Base-by-base conservation (phyloP, 2,888 invertebrate species). In the Ypsolopha scabrella region DNA sequence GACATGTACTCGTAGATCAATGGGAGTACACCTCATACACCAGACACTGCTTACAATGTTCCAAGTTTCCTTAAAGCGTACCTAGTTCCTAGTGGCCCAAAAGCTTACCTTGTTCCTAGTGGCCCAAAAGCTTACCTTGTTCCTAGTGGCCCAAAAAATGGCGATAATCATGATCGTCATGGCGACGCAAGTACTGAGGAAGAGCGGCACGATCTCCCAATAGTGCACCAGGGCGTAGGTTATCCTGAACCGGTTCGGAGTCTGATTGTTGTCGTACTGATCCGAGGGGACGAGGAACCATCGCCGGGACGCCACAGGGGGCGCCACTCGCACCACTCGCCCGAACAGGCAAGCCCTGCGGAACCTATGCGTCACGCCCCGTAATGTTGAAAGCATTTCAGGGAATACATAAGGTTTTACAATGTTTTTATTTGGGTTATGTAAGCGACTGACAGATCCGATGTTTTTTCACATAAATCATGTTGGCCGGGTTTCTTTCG, bases 151-250 rank as follows among this genome's bases (percentile, higher is more conserved):
- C 70, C 67, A 79, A 1, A 61, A 41, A n/a, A 76, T 64, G 2
- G 69, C 48, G 0, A 43, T 9, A 2, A 64, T 37, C 56, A 71
- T 6, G 0, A 77, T 0, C 0, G 34, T 0, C 0, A 79, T 6
- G 0, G 68, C 57, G 4, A 67, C 33, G 7, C 49, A 52, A 0
- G 75, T 76, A 1, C 58, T 51, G 0, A 70, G 0, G 44, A 81
- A 64, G 36, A 85, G 54, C 0, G 85, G 85, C 13, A 76, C 72
- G 0, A 61, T 70, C 59, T 85, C 85, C 80, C 80, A 83, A 57
- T 80, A 70, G 1, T 58, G 63, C 7, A 41, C 61, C 33, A 77
- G 11, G 0, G 61, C 69, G 48, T 75, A 70, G 1, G 57, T 55
- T 0, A 75, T 6, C 24, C 24, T 24, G 7, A 11, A 13, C 6